These are phyloP conservation scores for Patella depressa DNA, from an alignment of 2,888 invertebrate species.

Conservation along the genomic window DNA sequence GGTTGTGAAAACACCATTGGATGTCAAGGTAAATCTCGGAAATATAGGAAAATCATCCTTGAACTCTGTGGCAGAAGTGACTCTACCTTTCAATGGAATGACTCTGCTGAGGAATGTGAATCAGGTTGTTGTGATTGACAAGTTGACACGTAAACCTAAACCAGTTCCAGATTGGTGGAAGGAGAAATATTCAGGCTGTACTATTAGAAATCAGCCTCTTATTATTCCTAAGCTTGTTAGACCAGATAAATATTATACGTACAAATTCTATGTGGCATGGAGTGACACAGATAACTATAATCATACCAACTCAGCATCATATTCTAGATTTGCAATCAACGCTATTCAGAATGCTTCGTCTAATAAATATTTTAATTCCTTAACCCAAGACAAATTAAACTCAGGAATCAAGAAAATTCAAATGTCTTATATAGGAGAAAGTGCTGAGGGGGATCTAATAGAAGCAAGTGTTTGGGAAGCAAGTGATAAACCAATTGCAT, in stretches of 20 bases:
- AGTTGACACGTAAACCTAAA: conserved; percentile 52
- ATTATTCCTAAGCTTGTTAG: conserved; percentile 41
- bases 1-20: conserved; percentile 42
- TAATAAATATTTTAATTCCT: not conserved
- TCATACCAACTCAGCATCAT: conserved; percentile 54
- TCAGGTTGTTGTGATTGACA: conserved; percentile 59
- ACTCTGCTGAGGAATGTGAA: conserved; percentile 44
- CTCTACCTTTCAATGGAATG: conserved; percentile 32
- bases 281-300: conserved; percentile 53
- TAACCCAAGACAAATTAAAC: conserved; percentile 40
- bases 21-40: conserved; percentile 43
- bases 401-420: conserved; percentile 52
- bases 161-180: conserved; percentile 64
- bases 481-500: not conserved
- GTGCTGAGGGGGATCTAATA: conserved; percentile 54
- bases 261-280: conserved; percentile 43
- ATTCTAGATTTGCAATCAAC: conserved; percentile 49
- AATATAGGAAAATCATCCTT: conserved; percentile 49
- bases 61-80: conserved; percentile 40
- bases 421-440: conserved; percentile 57
- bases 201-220: conserved; percentile 38
- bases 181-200: conserved; percentile 48
- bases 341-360: conserved; percentile 41
- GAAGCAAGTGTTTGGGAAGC: conserved; percentile 53
- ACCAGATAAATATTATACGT: conserved; percentile 41